Percentiles rank a stretch among this genome's conserved stretches.
phyloP scores from a whole-genome alignment of 2,113 vertebrate species.

The Platysternon megacephalum region DNA sequence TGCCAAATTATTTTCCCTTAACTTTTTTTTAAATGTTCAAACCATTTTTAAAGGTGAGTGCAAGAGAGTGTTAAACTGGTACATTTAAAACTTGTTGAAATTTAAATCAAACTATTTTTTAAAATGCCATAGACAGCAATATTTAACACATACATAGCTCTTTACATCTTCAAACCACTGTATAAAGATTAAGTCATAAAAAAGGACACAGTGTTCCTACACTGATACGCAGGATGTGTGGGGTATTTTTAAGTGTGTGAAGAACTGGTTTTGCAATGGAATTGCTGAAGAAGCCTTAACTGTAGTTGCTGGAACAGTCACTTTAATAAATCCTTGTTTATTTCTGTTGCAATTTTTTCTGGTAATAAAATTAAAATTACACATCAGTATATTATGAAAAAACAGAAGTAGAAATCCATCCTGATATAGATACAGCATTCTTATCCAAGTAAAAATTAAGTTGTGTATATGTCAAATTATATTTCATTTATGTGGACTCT shows the following conservation, averaged over 20 bases:
- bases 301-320: neutral
- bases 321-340: neutral
- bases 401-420: neutral
- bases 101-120: neutral
- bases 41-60: fast-evolving
- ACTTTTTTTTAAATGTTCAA: fast-evolving
- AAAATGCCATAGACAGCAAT: neutral
- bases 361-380: slow-evolving; percentile 2
- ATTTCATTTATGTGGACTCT: neutral
- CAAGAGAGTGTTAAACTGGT: neutral
- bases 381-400: neutral
- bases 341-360: neutral
- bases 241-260: slow-evolving; percentile 5
- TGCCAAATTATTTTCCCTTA: neutral
- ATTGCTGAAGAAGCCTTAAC: slow-evolving; percentile 29
- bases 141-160: neutral
- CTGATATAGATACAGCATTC: neutral
- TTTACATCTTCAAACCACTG: neutral
- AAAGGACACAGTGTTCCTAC: neutral
- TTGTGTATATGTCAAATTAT: neutral
- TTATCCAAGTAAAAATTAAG: neutral
- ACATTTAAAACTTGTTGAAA: neutral
- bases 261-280: neutral
- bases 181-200: neutral
- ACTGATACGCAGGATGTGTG: neutral